Evolutionary conservation across 2,888 invertebrate genomes (phyloP), one percentile per base, ranked within the genome.

Genomic region (Apamea sordens): DNA sequence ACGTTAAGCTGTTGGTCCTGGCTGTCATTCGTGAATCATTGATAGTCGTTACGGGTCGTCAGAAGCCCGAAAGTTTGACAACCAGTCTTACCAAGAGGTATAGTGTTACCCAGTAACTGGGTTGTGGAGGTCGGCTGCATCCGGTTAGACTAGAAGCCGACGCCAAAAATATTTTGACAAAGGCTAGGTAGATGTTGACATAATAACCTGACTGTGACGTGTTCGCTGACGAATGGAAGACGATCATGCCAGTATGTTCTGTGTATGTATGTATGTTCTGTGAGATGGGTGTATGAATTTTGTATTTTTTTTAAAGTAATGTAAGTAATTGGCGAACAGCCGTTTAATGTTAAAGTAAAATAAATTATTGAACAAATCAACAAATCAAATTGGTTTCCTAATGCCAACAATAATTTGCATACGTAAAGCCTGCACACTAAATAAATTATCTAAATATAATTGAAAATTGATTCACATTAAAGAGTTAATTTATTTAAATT

Each of bases 401-500:
- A 18, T 44, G 36, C 15, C 32, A 71, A 10, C 5, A 82, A n/a
- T 18, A 10, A 69, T 67, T 80, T 75, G 11, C 56, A 36, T 18
- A 56, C 47, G 8, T 63, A 63, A 69, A 56, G n/a, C 24, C 18
- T 61, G 28, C 21, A 56, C 24, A 56, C 7, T 28, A 32, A 61
- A 73, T 63, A 10, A 77, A 61, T n/a, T 41, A 24, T 0, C 53
- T 56, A 11, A 71, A 71, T 36, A 65, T 75, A 56, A 85, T 73
- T 69, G 56, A 36, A 76, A 63, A 82, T 75, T 53, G 32, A 75
- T 73, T 85, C 70, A 36, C 18, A 75, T 59, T 59, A 21, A 68
- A 73, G 36, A 63, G 32, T 76, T 75, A 68, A 79, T 84, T 79
- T 81, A 82, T 86, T 81, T 63, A 75, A 84, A 81, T 84, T 75